A percentile compares a stretch with the other conserved stretches of the same genome.
phyloP scores from a whole-genome alignment of 2,888 invertebrate species.

The Herminia tarsipennalis region DNA sequence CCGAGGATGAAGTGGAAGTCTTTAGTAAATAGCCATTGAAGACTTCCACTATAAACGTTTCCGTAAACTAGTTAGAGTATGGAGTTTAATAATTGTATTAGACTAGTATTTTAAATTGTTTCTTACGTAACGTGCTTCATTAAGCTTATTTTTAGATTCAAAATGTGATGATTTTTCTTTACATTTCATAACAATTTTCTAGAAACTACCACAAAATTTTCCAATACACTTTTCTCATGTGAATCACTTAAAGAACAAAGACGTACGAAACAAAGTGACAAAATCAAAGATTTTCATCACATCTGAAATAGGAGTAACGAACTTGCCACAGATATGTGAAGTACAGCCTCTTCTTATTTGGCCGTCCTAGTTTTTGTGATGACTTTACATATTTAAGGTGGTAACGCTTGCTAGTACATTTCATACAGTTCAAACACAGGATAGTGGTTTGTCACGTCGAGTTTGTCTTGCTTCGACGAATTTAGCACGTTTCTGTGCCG shows the following conservation, averaged over 20 bases:
- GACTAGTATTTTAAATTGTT: too few species aligned
- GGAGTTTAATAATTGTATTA: too few species aligned
- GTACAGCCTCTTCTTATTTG: constrained; percentile 40
- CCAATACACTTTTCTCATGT: background rate
- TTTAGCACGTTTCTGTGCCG: constrained; percentile 77
- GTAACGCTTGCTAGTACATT: constrained; percentile 36
- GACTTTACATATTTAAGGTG: constrained; percentile 51
- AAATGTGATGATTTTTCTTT: too few species aligned
- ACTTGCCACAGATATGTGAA: constrained; percentile 28
- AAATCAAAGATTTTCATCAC: constrained; percentile 1
- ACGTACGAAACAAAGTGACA: background rate
- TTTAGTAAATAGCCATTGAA: too few species aligned
- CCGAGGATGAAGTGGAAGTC: too few species aligned
- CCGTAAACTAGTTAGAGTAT: too few species aligned
- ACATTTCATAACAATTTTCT: background rate
- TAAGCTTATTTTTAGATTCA: too few species aligned
- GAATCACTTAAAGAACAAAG: background rate
- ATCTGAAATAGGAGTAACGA: constrained; percentile 36
- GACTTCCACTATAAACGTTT: too few species aligned
- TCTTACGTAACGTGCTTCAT: too few species aligned
- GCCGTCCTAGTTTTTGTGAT: constrained; percentile 52
- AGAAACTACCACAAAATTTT: background rate
- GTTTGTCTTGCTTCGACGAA: constrained; percentile 70
- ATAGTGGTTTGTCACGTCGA: constrained; percentile 73
- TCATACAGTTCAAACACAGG: constrained; percentile 66